A percentile compares a stretch with the other conserved stretches of the same genome.
These are phyloP conservation scores for Melanitta fusca DNA, from an alignment of 2,797 vertebrate species.

Conservation along the genomic window DNA sequence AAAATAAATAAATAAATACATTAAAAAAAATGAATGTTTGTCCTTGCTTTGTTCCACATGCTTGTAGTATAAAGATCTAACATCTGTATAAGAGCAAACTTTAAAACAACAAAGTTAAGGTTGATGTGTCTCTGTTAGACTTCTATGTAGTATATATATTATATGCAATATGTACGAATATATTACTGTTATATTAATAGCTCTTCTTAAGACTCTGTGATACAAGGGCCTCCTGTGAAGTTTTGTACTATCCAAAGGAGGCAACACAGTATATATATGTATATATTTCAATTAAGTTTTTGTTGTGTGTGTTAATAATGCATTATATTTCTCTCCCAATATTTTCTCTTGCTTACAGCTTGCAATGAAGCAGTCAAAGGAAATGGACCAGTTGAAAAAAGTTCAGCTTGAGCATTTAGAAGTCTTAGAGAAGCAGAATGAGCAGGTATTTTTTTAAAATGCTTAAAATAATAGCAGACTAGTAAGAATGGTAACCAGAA, in stretches of 20 bases:
- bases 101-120: not conserved
- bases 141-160: not conserved
- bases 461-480: conserved; percentile 2
- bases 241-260: not conserved
- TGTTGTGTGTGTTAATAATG: not conserved
- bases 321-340: not conserved
- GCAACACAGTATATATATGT: not conserved
- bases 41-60: not conserved
- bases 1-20: not conserved
- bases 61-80: not conserved
- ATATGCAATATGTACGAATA: not conserved
- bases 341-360: conserved; percentile 80
- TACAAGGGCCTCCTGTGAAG: not conserved
- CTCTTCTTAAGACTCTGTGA: not conserved
- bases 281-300: not conserved
- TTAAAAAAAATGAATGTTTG: not conserved
- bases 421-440: conserved; percentile 96
- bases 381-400: conserved; percentile 97
- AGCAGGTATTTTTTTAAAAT: conserved; percentile 88
- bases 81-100: not conserved
- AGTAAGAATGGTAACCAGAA: conserved; percentile 2
- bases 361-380: conserved; percentile 98
- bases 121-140: not conserved
- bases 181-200: not conserved
- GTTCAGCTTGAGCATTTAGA: conserved; percentile 95